These are phyloP conservation scores for Pyrrhosoma nymphula DNA, from an alignment of 2,888 invertebrate species.

Conservation along the genomic window DNA sequence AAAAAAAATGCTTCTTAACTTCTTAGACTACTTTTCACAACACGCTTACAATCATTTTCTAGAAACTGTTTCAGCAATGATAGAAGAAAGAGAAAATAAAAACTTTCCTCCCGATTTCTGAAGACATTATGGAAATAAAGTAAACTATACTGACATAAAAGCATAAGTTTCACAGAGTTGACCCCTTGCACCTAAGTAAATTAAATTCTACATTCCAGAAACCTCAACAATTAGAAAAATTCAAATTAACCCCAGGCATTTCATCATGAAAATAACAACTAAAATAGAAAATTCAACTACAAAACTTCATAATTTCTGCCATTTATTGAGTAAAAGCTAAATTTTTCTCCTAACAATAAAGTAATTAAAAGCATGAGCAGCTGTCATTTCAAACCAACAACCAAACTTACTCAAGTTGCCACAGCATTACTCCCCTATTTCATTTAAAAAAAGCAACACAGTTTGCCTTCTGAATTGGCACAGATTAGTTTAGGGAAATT, in stretches of 20 bases:
- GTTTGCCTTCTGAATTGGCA: not conserved
- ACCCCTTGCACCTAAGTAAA: no score
- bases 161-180: no score
- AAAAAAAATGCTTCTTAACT: no score
- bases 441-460: not conserved
- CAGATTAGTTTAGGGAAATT: not conserved
- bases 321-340: not conserved
- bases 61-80: no score
- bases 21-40: no score
- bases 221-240: not conserved
- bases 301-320: not conserved
- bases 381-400: slow-evolving; percentile 21
- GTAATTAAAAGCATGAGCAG: not conserved
- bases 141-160: no score
- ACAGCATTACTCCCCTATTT: not conserved
- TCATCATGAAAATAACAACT: not conserved
- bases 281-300: not conserved
- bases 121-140: no score
- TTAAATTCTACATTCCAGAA: not conserved
- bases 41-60: no score
- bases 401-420: not conserved
- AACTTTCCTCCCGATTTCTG: no score
- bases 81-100: no score
- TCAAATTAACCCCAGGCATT: not conserved
- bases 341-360: not conserved